A percentile compares a stretch with the other conserved stretches of the same genome.
These are phyloP conservation scores for Eufriesea mexicana DNA, from an alignment of 1,140 invertebrate species.

Conservation along the genomic window DNA sequence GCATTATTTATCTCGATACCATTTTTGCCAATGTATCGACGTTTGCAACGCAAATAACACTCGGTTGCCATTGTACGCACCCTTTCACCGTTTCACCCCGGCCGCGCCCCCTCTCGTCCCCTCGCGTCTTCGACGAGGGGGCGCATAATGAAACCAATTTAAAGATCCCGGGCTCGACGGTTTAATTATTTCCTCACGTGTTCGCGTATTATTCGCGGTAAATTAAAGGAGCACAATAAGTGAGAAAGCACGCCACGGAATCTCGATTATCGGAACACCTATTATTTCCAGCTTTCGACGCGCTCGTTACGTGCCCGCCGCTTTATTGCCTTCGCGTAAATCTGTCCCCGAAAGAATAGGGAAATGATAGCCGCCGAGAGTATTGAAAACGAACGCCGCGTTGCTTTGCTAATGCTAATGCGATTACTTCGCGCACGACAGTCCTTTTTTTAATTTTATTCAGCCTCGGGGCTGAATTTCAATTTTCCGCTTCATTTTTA, in stretches of 20 bases:
- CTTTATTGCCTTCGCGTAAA: constrained; percentile 19
- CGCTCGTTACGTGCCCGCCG: constrained; percentile 3
- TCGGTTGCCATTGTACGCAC: background rate
- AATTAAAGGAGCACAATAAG: constrained; percentile 37
- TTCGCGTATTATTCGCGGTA: constrained; percentile 14
- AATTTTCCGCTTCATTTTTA: no score
- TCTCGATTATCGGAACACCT: constrained; percentile 25
- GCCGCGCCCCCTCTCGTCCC: background rate
- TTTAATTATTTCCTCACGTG: constrained; percentile 43
- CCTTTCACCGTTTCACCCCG: background rate
- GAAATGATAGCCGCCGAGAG: background rate
- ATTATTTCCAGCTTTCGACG: constrained; percentile 12
- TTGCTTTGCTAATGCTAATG: background rate
- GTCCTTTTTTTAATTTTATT: no score
- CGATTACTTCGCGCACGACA: no score
- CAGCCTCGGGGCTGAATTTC: no score
- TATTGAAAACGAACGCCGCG: background rate
- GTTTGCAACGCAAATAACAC: constrained; percentile 8
- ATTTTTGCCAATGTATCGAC: constrained; percentile 13
- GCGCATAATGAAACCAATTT: constrained; percentile 26
- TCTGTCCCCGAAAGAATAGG: background rate
- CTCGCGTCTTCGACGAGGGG: background rate
- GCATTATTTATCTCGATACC: constrained; percentile 6
- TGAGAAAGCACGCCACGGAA: constrained; percentile 4
- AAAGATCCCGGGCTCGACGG: background rate